phyloP scores from a whole-genome alignment of 2,113 vertebrate genomes.

The Brienomyrus brachyistius region DNA sequence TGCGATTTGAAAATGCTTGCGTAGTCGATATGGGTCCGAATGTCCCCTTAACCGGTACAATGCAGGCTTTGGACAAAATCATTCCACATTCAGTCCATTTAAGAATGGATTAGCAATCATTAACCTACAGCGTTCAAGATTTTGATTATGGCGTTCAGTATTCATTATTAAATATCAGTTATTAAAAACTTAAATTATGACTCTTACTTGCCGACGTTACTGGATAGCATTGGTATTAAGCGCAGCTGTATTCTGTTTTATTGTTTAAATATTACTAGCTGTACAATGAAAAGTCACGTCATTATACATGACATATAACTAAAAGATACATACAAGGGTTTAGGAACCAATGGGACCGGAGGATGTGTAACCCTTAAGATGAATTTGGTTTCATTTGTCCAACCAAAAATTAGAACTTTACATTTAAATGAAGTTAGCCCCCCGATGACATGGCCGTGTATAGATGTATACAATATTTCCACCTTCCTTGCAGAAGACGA shows the following conservation, averaged over 20 bases:
- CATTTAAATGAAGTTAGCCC: neutral
- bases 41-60: neutral
- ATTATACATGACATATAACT: neutral
- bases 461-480: slow-evolving; percentile 35
- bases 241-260: neutral
- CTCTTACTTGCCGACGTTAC: neutral
- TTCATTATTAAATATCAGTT: neutral
- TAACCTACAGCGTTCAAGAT: neutral
- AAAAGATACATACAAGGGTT: neutral
- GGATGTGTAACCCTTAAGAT: neutral
- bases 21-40: neutral
- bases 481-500: neutral
- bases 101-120: neutral
- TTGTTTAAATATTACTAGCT: neutral
- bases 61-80: neutral
- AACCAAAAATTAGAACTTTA: neutral
- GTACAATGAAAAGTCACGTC: neutral
- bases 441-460: slow-evolving; percentile 50
- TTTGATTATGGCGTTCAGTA: neutral
- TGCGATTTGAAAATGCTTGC: neutral
- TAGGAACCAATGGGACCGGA: neutral
- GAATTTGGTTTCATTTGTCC: neutral
- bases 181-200: neutral
- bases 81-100: neutral
- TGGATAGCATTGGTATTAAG: neutral